Evolutionary conservation across 2,797 vertebrate species (phyloP), one percentile per base, ranked within the genome.

Genomic region (Sus cebifrons): DNA sequence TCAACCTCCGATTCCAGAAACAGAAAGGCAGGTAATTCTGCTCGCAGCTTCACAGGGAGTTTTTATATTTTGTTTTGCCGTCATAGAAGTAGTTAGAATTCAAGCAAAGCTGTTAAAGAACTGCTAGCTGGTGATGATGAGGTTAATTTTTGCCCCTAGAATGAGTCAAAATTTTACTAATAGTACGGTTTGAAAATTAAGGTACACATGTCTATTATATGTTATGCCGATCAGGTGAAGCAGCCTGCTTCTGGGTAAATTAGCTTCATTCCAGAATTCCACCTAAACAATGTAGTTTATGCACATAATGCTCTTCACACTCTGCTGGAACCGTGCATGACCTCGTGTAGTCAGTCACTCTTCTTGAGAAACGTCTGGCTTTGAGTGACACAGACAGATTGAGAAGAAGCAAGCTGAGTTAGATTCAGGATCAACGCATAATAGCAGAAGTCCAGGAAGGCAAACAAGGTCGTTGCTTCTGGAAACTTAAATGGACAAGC

Each of bases 61-160:
- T 75, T 6, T 29, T 14, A 9, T 32, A 12, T 71, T 86, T 84
- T 85, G 70, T 49, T 79, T 77, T 64, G n/a, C 54, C 44, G 60
- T 85, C 40, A 23, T 0, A 68, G 74, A 25, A 60, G 6, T 88
- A 14, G 36, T 67, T 56, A 70, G 58, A 83, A 90, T 65, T 36
- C 9, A 15, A 62, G 60, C 54, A 81, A 44, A 44, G 23, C n/a
- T 54, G 11, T n/a, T 70, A 17, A 58, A 36, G 18, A 70, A 29
- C 60, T 32, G 71, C 67, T 58, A 44, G 62, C 32, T 90, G 71
- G n/a, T 92, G n/a, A 74, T 7, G 20, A 27, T 49, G 56, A 93
- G 64, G 68, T 70, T 74, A 52, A 78, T 21, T 92, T 93, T 79
- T 71, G 81, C 68, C 60, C 71, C 82, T 27, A 21, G 82, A 71